Evolutionary conservation across 2,888 invertebrate genomes (phyloP).

Genomic region (Lomographa bimaculata): DNA sequence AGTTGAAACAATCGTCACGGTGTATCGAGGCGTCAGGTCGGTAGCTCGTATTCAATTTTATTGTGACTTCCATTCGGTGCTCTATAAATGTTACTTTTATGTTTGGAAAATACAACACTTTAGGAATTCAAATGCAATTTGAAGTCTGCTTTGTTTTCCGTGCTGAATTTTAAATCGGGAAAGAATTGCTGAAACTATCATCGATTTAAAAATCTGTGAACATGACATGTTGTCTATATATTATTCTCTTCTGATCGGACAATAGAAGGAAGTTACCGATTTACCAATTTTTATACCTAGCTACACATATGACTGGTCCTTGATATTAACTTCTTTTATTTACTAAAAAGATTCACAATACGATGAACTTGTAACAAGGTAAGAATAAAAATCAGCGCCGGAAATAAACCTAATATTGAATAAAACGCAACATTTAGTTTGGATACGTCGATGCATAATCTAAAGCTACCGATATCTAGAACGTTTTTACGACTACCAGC

Average conservation of each 20-base stretch:
- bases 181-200: too few relatives aligned
- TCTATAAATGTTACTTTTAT: constrained; percentile 44
- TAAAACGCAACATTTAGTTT: constrained; percentile 13
- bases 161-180: constrained; percentile 2
- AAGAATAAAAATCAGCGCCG: too few relatives aligned
- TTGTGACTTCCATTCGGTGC: constrained; percentile 45
- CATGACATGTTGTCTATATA: too few relatives aligned
- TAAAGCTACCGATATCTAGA: constrained; percentile 48
- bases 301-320: too few relatives aligned
- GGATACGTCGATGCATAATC: constrained; percentile 30
- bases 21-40: constrained; percentile 44
- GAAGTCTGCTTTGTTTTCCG: constrained; percentile 9
- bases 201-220: too few relatives aligned
- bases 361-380: too few relatives aligned
- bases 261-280: too few relatives aligned
- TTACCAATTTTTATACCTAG: too few relatives aligned
- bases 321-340: too few relatives aligned
- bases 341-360: too few relatives aligned
- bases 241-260: too few relatives aligned
- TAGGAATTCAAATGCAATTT: constrained; percentile 20
- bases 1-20: constrained; percentile 73
- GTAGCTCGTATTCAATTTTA: constrained; percentile 54
- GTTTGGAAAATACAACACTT: constrained; percentile 21
- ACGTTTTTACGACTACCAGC: constrained; percentile 53
- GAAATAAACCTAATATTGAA: constrained; percentile 2